phyloP scores from a whole-genome alignment of 2,888 invertebrate genomes.

The Cerceris rybyensis region DNA sequence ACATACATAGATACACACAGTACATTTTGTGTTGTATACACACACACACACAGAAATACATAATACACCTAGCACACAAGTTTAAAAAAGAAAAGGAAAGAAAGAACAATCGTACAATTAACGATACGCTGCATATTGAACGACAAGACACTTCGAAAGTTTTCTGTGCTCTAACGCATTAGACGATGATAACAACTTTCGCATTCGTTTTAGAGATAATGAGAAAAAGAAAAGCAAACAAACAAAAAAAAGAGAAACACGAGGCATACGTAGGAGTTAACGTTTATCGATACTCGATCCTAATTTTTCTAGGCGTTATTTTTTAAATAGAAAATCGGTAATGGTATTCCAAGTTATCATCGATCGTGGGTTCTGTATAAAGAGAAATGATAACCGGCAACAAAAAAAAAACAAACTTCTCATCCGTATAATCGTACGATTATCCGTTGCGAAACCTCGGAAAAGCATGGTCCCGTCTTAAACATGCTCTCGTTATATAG shows the following conservation, averaged over 20 bases:
- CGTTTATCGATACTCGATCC: slow-evolving; percentile 40
- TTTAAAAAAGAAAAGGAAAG: too few species aligned
- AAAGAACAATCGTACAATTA: too few species aligned
- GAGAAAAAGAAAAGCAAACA: slow-evolving; percentile 1
- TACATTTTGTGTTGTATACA: background rate
- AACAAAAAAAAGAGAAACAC: too few species aligned
- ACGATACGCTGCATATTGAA: too few species aligned
- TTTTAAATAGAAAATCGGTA: slow-evolving; percentile 37
- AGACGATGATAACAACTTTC: background rate
- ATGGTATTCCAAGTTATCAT: slow-evolving; percentile 24
- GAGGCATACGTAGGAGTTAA: slow-evolving; percentile 6
- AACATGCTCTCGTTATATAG: slow-evolving; percentile 28
- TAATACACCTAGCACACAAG: slow-evolving; percentile 1
- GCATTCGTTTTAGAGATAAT: too few species aligned
- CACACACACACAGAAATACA: slow-evolving; percentile 9
- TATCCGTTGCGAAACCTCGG: slow-evolving; percentile 33
- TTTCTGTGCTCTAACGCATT: too few species aligned
- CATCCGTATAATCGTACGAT: slow-evolving; percentile 42
- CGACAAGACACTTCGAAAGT: too few species aligned
- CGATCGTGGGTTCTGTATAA: slow-evolving; percentile 44
- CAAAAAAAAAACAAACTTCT: slow-evolving; percentile 12
- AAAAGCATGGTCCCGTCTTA: slow-evolving; percentile 3
- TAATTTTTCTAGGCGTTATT: slow-evolving; percentile 46
- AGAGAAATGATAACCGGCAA: background rate
- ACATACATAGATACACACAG: slow-evolving; percentile 6